Percentiles rank a stretch among this genome's conserved stretches.
phyloP scores from a whole-genome alignment of 1,140 invertebrate genomes.

The Anastrepha ludens region DNA sequence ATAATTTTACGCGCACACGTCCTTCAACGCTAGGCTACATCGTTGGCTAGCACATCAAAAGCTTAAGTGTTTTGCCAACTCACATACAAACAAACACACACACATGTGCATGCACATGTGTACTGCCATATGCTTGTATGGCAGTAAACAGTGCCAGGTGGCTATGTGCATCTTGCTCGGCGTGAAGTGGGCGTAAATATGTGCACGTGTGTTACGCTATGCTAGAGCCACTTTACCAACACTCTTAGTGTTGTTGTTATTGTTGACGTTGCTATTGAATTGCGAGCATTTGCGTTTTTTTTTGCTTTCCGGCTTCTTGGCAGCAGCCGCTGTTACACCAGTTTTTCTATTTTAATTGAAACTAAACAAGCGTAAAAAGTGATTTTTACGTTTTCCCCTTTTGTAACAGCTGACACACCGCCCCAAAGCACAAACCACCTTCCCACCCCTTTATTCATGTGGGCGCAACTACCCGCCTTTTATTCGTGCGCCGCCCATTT shows the following conservation, averaged over 20 bases:
- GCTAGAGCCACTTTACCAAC: slow-evolving; percentile 19
- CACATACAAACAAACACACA: not conserved
- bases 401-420: slow-evolving; percentile 14
- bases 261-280: slow-evolving; percentile 21
- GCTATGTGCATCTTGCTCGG: not conserved
- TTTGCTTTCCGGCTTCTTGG: not conserved
- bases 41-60: slow-evolving; percentile 34
- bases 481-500: not conserved
- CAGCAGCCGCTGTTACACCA: not conserved
- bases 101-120: not conserved
- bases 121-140: not conserved
- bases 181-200: not conserved
- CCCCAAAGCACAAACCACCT: not conserved
- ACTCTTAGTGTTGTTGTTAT: slow-evolving; percentile 15
- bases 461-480: not conserved
- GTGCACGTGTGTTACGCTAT: not conserved
- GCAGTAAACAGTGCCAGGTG: not conserved
- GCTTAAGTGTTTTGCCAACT: slow-evolving; percentile 32
- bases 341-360: slow-evolving; percentile 40
- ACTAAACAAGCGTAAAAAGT: slow-evolving; percentile 44
- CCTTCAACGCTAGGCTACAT: not conserved
- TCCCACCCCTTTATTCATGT: not conserved
- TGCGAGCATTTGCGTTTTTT: not conserved
- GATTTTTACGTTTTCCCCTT: slow-evolving; percentile 27
- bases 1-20: slow-evolving; percentile 18